Evolutionary conservation across 2,888 invertebrate species (phyloP), one percentile per base, ranked within the genome.

Genomic region (Tenthredo mesomela): DNA sequence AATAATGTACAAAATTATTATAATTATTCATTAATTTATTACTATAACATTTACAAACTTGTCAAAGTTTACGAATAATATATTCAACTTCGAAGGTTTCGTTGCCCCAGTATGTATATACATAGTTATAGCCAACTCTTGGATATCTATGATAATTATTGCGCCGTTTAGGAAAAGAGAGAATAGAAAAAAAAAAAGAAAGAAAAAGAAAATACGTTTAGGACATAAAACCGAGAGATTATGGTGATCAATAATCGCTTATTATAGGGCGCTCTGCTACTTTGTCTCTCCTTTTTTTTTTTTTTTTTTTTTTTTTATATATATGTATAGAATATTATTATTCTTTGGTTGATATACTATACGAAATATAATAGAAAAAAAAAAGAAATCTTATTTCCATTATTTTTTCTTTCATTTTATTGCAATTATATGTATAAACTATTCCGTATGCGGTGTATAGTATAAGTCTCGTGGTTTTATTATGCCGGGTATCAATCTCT

Each of bases 201-300:
- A 10, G 25, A 43, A 10, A 61, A 43, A 73, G 25, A 43, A 73
- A 43, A 40, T 71, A 47, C n/a, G 47, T 9, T 75, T 29, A 54
- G 2, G 50, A 77, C 29, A 47, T 77, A 54, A 77, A 33, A 77
- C 47, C 77, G 54, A 54, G 58, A 58, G 33, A 78, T 78, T 78
- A 78, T 78, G 25, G 58, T 58, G 58, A 78, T 78, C 78, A 78
- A 78, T 78, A 61, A 78, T 58, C 78, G 78, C 78, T 61, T 78
- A 61, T 61, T 78, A 61, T 40, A 78, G 25, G 47, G 25, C 33
- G 47, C 50, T 25, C 33, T 25, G 54, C 18, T 54, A 29, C 29
- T 12, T 77, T 25, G 29, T 33, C 7, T 29, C 47, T 43, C 54
- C 18, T 47, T 50, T 77, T 29, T 73, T 25, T 43, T 40, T 21